Percentiles rank a stretch among this genome's conserved stretches.
phyloP scores from a whole-genome alignment of 1,140 invertebrate genomes.

The Drosophila pseudoobscura region DNA sequence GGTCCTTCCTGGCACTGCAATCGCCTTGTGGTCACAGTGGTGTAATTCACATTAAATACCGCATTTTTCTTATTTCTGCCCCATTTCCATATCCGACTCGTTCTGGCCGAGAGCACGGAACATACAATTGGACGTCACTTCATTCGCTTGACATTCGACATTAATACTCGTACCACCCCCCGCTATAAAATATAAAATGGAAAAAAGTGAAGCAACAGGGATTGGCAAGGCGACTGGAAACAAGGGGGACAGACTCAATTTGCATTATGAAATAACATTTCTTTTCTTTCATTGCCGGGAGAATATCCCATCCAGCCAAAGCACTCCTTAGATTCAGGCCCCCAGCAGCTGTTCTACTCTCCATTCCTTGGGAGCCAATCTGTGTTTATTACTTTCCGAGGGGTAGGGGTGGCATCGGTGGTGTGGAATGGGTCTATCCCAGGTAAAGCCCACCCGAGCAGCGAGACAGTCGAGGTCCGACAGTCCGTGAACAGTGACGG shows the following conservation, averaged over 20 bases:
- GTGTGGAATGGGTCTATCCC: not conserved
- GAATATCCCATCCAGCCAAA: slow-evolving; percentile 16
- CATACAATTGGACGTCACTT: slow-evolving; percentile 62
- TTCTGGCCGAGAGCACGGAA: not conserved
- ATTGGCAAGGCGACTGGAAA: too few species aligned
- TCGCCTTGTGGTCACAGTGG: slow-evolving; percentile 79
- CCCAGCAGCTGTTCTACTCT: slow-evolving; percentile 17
- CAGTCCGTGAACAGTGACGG: too few species aligned
- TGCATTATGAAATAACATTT: slow-evolving; percentile 80
- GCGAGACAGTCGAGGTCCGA: too few species aligned
- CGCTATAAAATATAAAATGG: slow-evolving; percentile 1
- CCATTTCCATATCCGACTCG: slow-evolving; percentile 56
- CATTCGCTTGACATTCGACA: slow-evolving; percentile 78
- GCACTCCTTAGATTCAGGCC: slow-evolving; percentile 37
- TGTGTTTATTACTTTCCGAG: slow-evolving; percentile 60
- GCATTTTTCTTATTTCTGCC: slow-evolving; percentile 79
- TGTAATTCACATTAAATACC: slow-evolving; percentile 83
- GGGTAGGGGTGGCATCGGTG: not conserved
- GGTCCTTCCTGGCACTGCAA: slow-evolving; percentile 13
- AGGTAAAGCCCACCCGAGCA: not conserved
- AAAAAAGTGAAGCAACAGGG: not conserved
- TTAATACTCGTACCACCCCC: slow-evolving; percentile 54
- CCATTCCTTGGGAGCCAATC: slow-evolving; percentile 39
- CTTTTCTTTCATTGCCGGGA: slow-evolving; percentile 41
- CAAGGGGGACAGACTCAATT: slow-evolving; percentile 56